These are phyloP conservation scores for Corythornis cristatus DNA, from an alignment of 2,113 vertebrate species.

Conservation along the genomic window DNA sequence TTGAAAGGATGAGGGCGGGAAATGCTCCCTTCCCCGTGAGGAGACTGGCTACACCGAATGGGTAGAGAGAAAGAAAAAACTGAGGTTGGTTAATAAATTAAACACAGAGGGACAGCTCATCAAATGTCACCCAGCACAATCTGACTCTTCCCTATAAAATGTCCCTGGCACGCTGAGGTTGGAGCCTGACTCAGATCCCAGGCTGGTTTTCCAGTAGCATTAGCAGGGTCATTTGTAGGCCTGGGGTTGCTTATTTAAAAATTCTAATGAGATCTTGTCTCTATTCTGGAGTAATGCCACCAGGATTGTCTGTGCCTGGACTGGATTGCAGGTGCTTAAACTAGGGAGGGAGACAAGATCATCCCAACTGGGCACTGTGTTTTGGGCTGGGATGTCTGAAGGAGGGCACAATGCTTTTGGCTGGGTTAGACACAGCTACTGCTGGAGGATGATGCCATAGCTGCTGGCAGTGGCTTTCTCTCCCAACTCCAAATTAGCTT, in stretches of 20 bases:
- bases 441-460: rapidly evolving
- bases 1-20: neutral
- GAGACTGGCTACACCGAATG: neutral
- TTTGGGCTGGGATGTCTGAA: neutral
- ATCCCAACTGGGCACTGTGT: neutral
- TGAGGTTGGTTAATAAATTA: rapidly evolving
- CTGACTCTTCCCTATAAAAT: neutral
- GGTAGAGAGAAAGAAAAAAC: neutral
- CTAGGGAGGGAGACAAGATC: neutral
- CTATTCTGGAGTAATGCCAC: slow-evolving; percentile 7
- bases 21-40: rapidly evolving
- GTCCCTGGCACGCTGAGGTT: neutral
- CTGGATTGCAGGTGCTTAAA: neutral
- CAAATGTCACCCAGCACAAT: neutral
- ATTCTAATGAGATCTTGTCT: neutral
- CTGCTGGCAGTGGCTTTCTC: neutral
- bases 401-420: neutral
- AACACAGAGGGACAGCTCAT: neutral
- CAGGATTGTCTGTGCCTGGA: neutral
- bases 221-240: neutral
- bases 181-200: rapidly evolving
- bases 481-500: neutral
- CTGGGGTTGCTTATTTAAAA: neutral
- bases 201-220: neutral
- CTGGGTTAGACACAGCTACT: rapidly evolving